Base-by-base conservation (phyloP, 1,140 invertebrate species). In the Papilio helenus region DNA sequence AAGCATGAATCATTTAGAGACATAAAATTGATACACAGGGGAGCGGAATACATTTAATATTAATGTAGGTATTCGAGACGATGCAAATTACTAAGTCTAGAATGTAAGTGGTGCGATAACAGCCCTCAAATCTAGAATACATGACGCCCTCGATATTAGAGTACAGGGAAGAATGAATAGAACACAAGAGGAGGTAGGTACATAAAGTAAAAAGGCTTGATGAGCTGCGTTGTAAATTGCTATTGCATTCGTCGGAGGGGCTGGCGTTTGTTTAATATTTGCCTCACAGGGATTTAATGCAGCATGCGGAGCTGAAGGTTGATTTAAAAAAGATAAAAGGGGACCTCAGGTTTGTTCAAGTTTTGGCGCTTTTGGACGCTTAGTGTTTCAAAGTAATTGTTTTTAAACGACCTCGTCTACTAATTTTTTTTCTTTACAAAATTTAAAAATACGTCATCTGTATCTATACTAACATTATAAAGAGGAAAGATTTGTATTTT, bases 71-170 rank as follows among this genome's bases (percentile, higher is more conserved):
- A 65, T 65, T 65, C 3, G 61, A 65, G 61, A 65, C 12, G 61
- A 12, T 29, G 42, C 72, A 73, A 73, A 73, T 73, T 44, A 73
- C 44, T 73, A 73, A 73, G 20, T 42, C 39, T 73, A 23, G 72
- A 73, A 73, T 73, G 42, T 49, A 73, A 73, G 72, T 46, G 72
- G 72, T 73, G 72, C 72, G 12, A 44, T 73, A 73, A 46, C 72
- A 73, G 5, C 72, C 72, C 72, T 73, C 39, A 49, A 73, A 73
- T 73, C 72, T 73, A 73, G 72, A 73, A 73, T 73, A 46, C 44
- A 73, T 73, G 72, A 73, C 72, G 42, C 72, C 72, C 72, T 73
- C 72, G 72, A 73, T 73, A 73, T 73, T 73, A 73, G 23, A 72
- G 72, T 46, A 73, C 72, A 49, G 72, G 72, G 44, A 73, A 73